Evolutionary conservation across 1,140 invertebrate genomes (phyloP).

Genomic region (Brachionus sp.): DNA sequence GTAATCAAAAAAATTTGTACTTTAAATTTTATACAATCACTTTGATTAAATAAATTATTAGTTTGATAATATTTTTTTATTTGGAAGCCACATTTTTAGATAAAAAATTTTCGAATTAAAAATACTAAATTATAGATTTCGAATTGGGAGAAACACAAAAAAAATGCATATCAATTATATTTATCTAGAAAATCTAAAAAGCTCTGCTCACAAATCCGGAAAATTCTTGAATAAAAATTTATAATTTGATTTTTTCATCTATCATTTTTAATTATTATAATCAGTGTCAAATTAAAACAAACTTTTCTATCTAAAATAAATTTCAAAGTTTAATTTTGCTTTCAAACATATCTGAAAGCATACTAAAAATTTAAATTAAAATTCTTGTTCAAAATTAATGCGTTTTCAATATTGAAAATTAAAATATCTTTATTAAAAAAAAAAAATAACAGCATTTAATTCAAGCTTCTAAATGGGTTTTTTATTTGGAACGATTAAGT

Average conservation of each 20-base stretch:
- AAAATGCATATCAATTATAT: too few species aligned
- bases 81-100: too few species aligned
- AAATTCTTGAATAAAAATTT: background rate
- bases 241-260: background rate
- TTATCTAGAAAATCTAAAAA: too few species aligned
- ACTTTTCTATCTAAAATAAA: background rate
- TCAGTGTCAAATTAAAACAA: background rate
- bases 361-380: background rate
- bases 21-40: too few species aligned
- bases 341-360: background rate
- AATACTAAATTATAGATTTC: too few species aligned
- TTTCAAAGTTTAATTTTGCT: constrained; percentile 4
- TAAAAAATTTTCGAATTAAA: too few species aligned
- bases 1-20: too few species aligned
- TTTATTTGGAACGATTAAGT: background rate
- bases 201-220: too few species aligned
- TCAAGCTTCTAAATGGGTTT: background rate
- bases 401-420: background rate
- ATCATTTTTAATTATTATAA: background rate
- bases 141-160: too few species aligned
- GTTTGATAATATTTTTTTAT: too few species aligned
- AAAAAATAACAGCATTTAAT: background rate
- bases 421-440: background rate
- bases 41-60: too few species aligned
- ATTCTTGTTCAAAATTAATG: background rate